phyloP scores from a whole-genome alignment of 2,888 invertebrate species.

The Melieria picta region DNA sequence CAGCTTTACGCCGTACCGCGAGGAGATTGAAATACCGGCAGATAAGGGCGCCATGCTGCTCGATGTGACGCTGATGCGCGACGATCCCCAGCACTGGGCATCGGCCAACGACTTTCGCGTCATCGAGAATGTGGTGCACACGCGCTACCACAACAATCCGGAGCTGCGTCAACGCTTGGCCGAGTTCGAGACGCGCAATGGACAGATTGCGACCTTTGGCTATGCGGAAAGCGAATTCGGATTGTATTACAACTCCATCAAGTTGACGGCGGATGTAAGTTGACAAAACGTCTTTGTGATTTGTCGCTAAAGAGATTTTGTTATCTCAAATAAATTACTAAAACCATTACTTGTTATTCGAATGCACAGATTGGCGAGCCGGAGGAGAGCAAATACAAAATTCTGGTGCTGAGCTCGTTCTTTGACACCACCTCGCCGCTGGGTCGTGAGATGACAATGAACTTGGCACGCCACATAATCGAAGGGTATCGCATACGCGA shows the following conservation, averaged over 20 bases:
- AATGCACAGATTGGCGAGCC: conserved; percentile 74
- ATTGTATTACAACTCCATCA: conserved; percentile 75
- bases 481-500: conserved; percentile 77
- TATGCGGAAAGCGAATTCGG: conserved; percentile 76
- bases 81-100: conserved; percentile 85
- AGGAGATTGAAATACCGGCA: conserved; percentile 65
- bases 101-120: conserved; percentile 82
- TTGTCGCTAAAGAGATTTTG: neutral
- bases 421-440: conserved; percentile 81
- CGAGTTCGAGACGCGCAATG: conserved; percentile 75
- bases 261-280: conserved; percentile 77
- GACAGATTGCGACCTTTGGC: conserved; percentile 74
- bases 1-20: conserved; percentile 56
- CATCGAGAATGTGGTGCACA: conserved; percentile 73
- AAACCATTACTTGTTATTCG: neutral
- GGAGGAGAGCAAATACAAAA: conserved; percentile 83
- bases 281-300: neutral
- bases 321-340: neutral
- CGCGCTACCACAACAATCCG: conserved; percentile 73
- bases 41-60: conserved; percentile 70
- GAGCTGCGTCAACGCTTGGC: conserved; percentile 75
- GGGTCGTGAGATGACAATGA: conserved; percentile 84
- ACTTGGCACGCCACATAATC: conserved; percentile 83
- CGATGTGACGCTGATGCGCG: conserved; percentile 84
- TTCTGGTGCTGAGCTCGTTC: conserved; percentile 85